phyloP scores from a whole-genome alignment of 2,888 invertebrate genomes.

The Silvanus unidentatus region DNA sequence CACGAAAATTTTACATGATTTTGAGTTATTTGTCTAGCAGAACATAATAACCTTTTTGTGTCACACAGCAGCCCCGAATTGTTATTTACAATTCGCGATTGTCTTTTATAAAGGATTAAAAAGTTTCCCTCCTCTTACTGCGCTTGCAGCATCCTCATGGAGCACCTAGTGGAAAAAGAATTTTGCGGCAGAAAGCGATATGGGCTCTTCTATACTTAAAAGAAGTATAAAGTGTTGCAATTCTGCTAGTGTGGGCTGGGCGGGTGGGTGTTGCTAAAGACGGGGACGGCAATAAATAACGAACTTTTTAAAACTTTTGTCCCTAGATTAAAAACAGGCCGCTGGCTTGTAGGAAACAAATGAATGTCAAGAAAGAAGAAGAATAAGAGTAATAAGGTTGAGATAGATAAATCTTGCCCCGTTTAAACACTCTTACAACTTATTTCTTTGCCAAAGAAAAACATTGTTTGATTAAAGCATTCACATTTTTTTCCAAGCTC shows the following conservation, averaged over 20 bases:
- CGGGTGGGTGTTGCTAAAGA: too few relatives aligned
- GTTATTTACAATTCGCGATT: conserved; percentile 4
- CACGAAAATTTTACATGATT: conserved; percentile 20
- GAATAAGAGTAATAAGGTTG: conserved; percentile 45
- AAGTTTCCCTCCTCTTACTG: not conserved
- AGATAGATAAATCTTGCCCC: conserved; percentile 43
- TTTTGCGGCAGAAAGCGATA: too few relatives aligned
- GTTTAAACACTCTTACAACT: conserved; percentile 29
- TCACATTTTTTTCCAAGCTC: conserved; percentile 32
- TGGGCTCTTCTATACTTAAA: too few relatives aligned
- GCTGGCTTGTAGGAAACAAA: conserved; percentile 46
- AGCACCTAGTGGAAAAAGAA: too few relatives aligned
- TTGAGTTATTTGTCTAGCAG: conserved; percentile 17
- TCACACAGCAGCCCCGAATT: not conserved
- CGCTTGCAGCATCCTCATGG: not conserved
- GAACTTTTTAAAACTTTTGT: conserved; percentile 44
- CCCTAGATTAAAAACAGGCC: conserved; percentile 47
- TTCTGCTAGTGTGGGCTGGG: too few relatives aligned
- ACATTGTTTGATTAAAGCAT: conserved; percentile 32
- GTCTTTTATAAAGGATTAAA: conserved; percentile 3
- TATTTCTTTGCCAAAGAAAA: conserved; percentile 26
- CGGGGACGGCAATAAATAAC: conserved; percentile 38
- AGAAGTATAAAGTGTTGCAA: too few relatives aligned
- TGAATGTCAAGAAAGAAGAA: conserved; percentile 43
- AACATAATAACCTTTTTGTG: conserved; percentile 3